Percentiles rank a stretch among this genome's conserved stretches.
Conservation (phyloP, 1,140 invertebrate genomes). For the Drosophila dunni region DNA sequence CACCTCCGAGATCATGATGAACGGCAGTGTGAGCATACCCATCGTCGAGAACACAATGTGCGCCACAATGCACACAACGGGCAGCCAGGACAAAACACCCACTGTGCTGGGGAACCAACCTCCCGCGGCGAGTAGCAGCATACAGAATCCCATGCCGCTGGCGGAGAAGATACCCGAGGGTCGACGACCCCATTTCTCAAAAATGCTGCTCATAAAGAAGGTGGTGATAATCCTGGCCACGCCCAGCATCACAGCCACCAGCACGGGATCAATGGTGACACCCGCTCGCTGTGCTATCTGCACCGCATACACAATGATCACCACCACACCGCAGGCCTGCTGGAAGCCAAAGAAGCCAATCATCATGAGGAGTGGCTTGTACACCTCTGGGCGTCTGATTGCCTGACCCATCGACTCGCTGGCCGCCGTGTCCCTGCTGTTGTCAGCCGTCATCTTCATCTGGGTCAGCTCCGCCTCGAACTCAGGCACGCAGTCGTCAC, state of each 20-base stretch:
- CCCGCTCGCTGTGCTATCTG: conserved; percentile 87
- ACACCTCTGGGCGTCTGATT: conserved; percentile 84
- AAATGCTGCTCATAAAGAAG: conserved; percentile 86
- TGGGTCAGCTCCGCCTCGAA: conserved; percentile 81
- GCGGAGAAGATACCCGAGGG: conserved; percentile 87
- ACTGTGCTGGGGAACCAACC: conserved; percentile 79
- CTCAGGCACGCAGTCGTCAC: conserved; percentile 62
- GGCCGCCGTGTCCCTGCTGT: conserved; percentile 60
- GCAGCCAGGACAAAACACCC: conserved; percentile 68
- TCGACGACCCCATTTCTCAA: conserved; percentile 86
- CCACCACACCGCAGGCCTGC: conserved; percentile 92
- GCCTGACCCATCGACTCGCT: conserved; percentile 71
- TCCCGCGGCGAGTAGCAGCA: conserved; percentile 85
- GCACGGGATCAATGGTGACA: conserved; percentile 86
- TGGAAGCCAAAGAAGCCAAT: conserved; percentile 90
- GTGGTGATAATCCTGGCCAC: conserved; percentile 86
- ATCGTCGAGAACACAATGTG: conserved; percentile 88
- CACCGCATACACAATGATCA: conserved; percentile 91
- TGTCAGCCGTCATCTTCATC: conserved; percentile 69
- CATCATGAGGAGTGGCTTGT: conserved; percentile 89
- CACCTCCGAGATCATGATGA: conserved; percentile 91
- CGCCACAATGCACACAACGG: conserved; percentile 86
- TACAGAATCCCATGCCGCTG: conserved; percentile 87
- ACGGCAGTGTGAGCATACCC: conserved; percentile 89
- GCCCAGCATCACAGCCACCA: conserved; percentile 87